phyloP scores from a whole-genome alignment of 23 tunicate species.

The Styela clava region DNA sequence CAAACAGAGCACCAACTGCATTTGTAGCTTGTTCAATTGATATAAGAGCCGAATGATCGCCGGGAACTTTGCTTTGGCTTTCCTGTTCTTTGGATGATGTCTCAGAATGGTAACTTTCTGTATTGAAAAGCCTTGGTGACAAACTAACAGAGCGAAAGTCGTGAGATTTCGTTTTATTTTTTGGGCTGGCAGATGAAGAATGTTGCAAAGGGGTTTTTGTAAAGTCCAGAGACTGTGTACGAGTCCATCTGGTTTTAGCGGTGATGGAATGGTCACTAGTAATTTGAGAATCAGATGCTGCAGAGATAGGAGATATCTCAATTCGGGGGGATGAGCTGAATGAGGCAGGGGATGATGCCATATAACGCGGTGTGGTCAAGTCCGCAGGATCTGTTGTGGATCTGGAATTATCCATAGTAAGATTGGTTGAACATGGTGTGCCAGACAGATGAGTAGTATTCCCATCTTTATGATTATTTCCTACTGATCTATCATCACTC shows the following conservation, averaged over 20 bases:
- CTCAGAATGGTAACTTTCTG: background rate
- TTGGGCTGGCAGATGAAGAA: background rate
- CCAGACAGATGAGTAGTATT: conserved; percentile 76
- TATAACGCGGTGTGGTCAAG: background rate
- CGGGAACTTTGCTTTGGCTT: background rate
- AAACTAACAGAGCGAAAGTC: background rate
- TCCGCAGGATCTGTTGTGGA: background rate
- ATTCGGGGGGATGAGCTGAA: conserved; percentile 14
- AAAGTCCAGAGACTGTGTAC: conserved; percentile 15
- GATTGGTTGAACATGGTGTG: conserved; percentile 69
- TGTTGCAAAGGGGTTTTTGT: background rate
- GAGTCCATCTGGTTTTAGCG: conserved; percentile 10
- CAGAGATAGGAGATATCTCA: conserved; percentile 18
- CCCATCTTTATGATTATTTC: background rate
- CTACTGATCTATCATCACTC: conserved; percentile 88
- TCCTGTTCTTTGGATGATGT: conserved; percentile 3
- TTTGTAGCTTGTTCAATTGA: conserved; percentile 13
- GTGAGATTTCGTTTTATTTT: background rate
- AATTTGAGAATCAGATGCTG: background rate
- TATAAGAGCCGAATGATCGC: background rate
- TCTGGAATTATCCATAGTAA: background rate
- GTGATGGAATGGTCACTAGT: background rate
- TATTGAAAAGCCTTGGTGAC: conserved; percentile 2
- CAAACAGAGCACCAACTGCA: conserved; percentile 17
- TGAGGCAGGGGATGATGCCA: conserved; percentile 4